phyloP scores from a whole-genome alignment of 2,888 invertebrate genomes.

The Alsophila aescularia region DNA sequence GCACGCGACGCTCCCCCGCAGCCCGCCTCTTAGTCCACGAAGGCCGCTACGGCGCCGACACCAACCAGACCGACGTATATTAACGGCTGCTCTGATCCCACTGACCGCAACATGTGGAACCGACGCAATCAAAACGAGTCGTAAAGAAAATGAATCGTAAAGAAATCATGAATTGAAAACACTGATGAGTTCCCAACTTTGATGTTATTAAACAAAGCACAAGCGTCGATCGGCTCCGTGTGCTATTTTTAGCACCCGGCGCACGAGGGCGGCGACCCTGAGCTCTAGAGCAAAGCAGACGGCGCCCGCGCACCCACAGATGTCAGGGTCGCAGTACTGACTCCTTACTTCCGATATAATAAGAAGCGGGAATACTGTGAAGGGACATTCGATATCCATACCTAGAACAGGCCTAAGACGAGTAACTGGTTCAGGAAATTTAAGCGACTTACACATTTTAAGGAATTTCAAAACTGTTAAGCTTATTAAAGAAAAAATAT shows the following conservation, averaged over 20 bases:
- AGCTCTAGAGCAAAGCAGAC: constrained; percentile 56
- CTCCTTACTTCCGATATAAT: constrained; percentile 28
- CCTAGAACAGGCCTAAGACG: neutral
- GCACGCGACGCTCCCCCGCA: constrained; percentile 80
- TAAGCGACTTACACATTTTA: neutral
- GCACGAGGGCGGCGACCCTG: constrained; percentile 75
- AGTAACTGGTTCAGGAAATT: neutral
- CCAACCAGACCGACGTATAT: constrained; percentile 32
- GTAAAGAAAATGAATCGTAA: too few relatives aligned
- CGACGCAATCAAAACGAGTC: constrained; percentile 15
- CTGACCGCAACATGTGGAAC: constrained; percentile 33
- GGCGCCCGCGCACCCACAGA: constrained; percentile 51
- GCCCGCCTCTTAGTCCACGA: constrained; percentile 50
- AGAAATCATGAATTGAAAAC: constrained; percentile 25
- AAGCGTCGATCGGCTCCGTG: constrained; percentile 55
- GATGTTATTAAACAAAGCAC: constrained; percentile 50
- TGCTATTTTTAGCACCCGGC: constrained; percentile 72
- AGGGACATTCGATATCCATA: neutral
- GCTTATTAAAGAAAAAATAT: neutral
- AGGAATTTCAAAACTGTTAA: neutral
- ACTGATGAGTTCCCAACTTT: constrained; percentile 42
- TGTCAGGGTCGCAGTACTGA: constrained; percentile 17
- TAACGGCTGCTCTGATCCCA: constrained; percentile 39
- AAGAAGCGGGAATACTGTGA: constrained; percentile 8
- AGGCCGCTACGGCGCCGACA: constrained; percentile 45